Evolutionary conservation across 2,888 invertebrate species (phyloP), one percentile per base, ranked within the genome.

Genomic region (Hirtodrosophila trivittata): DNA sequence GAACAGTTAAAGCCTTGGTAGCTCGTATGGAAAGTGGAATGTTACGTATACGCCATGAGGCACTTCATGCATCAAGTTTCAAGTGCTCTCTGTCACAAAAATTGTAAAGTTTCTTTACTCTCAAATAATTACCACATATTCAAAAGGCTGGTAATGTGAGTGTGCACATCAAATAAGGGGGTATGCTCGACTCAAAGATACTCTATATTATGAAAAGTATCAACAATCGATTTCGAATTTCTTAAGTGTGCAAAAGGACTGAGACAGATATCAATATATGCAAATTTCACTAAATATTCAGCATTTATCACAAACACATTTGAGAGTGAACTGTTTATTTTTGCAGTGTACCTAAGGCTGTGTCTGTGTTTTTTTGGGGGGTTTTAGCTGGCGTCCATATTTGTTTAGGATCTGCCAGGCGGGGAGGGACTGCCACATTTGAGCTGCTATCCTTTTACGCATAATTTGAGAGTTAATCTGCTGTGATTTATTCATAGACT

Each of bases 401-500:
- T 80, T 86, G 67, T 64, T 80, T 80, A 80, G 86, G 80, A 49
- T 55, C 65, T 25, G 28, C 25, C 12, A 30, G 32, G 30, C 14
- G 21, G 21, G 3, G 3, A 14, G 18, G n/a, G 9, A 37, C 45
- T 55, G 60, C 46, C 62, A 66, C 42, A 64, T 63, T 75, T 59
- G 52, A 63, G 65, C 59, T 63, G 58, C 66, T 64, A 84, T 70
- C 77, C 85, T 65, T 76, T 86, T 78, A 68, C 86, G 71, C 87
- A 81, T 85, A 74, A 85, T 87, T 83, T 74, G 67, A 62, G 59
- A 70, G 69, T 59, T 83, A 87, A 83, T 87, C 83, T 77, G 49
- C 75, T 82, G 86, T 87, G 83, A 87, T 84, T 77, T 84, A 84
- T 84, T 84, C 87, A 84, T 78, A 52, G 74, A 82, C 72, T 86